Conservation (phyloP, 2,888 invertebrate species). For the Hypomecis punctinalis region DNA sequence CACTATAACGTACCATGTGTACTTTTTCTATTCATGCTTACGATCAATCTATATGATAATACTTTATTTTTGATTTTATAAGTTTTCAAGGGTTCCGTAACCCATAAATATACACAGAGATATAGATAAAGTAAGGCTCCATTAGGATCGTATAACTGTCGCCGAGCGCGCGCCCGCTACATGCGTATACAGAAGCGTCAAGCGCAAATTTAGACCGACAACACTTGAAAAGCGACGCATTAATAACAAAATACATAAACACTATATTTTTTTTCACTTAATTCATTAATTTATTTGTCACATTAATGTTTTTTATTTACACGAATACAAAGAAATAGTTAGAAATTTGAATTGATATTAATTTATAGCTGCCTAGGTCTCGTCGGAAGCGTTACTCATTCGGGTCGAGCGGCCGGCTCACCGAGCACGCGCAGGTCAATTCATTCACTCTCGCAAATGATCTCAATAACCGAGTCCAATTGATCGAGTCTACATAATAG, state of each 20-base stretch:
- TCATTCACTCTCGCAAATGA: too few species aligned
- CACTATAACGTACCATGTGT: too few species aligned
- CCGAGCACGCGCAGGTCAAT: too few species aligned
- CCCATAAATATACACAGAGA: too few species aligned
- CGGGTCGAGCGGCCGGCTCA: neutral
- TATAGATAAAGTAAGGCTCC: too few species aligned
- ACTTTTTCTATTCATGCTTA: too few species aligned
- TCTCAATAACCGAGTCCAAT: too few species aligned
- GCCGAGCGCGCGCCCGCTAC: neutral
- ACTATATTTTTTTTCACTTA: slow-evolving; percentile 8
- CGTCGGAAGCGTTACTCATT: slow-evolving; percentile 5
- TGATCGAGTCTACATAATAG: too few species aligned
- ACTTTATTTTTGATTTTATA: too few species aligned
- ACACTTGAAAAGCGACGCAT: slow-evolving; percentile 4
- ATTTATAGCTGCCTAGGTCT: slow-evolving; percentile 19
- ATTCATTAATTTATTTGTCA: slow-evolving; percentile 21
- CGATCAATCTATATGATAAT: too few species aligned
- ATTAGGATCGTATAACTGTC: neutral
- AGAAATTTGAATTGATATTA: slow-evolving; percentile 1
- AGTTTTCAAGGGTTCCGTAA: too few species aligned
- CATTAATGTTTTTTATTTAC: slow-evolving; percentile 15
- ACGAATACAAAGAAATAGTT: slow-evolving; percentile 7
- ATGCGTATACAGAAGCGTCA: slow-evolving; percentile 8
- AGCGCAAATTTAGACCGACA: neutral
- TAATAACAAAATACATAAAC: slow-evolving; percentile 20